A percentile compares a stretch with the other conserved stretches of the same genome.
phyloP scores from a whole-genome alignment of 23 tunicate species.

The Trididemnum nubilum region DNA sequence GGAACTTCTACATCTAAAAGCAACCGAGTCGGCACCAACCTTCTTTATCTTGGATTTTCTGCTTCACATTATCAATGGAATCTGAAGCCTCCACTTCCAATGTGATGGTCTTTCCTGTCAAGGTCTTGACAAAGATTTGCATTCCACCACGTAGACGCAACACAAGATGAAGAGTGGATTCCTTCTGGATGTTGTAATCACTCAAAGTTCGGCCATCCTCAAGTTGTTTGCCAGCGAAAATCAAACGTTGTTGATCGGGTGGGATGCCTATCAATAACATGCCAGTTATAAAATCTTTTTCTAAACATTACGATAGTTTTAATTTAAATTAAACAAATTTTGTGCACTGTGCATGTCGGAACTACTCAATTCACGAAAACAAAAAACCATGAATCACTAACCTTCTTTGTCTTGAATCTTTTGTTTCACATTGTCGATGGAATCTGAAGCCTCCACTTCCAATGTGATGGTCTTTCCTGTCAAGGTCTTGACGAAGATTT shows the following conservation, averaged over 20 bases:
- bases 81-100: no score
- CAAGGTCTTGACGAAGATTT: conserved; percentile 82
- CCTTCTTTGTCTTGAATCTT: conserved; percentile 95
- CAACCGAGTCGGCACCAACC: no score
- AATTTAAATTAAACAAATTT: no score
- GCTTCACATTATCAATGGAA: no score
- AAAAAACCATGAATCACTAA: background rate
- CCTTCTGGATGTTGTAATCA: conserved; percentile 87
- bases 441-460: conserved; percentile 92
- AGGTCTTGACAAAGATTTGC: no score
- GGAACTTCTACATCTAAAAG: no score
- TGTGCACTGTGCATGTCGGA: no score
- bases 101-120: no score
- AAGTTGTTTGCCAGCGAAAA: conserved; percentile 81
- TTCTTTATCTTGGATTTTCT: no score
- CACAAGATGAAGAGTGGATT: conserved; percentile 78
- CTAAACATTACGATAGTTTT: no score
- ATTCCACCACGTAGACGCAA: conserved; percentile 62
- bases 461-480: conserved; percentile 95
- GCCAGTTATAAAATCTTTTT: no score
- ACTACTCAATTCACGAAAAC: background rate
- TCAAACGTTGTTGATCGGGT: conserved; percentile 77
- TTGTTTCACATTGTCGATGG: conserved; percentile 84
- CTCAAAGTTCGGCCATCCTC: conserved; percentile 84
- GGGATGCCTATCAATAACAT: conserved; percentile 51